A percentile compares a stretch with the other conserved stretches of the same genome.
These are phyloP conservation scores for Minunthozetes semirufus DNA, from an alignment of 2,888 invertebrate species.

Conservation along the genomic window DNA sequence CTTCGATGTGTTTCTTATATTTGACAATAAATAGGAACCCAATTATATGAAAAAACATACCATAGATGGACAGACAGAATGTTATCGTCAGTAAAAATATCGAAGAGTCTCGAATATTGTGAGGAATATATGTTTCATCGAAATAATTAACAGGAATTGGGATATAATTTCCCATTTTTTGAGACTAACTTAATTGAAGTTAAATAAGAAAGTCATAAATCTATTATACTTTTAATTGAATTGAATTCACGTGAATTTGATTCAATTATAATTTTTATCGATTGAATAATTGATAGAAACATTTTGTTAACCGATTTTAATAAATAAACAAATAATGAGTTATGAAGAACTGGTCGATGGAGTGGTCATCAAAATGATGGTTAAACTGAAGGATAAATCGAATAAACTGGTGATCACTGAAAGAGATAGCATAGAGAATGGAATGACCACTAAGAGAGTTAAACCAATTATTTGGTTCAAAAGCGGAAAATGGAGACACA, in stretches of 20 bases:
- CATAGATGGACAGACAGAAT: background rate
- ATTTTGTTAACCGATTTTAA: background rate
- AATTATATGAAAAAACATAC: background rate
- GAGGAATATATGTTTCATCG: background rate
- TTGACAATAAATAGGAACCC: background rate
- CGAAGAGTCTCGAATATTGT: background rate
- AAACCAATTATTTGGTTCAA: constrained; percentile 12
- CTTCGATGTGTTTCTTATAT: background rate
- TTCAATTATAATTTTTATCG: no score
- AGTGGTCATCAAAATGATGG: constrained; percentile 23
- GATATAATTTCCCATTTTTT: no score
- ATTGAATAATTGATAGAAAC: no score
- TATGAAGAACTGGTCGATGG: constrained; percentile 1
- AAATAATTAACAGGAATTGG: background rate
- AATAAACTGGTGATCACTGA: constrained; percentile 9
- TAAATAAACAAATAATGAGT: background rate
- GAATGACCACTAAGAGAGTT: background rate
- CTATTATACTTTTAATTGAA: no score
- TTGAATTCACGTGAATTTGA: no score
- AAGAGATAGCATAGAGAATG: background rate
- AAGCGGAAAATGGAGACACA: background rate
- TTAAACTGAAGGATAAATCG: background rate
- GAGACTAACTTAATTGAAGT: no score
- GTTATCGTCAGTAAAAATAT: background rate
- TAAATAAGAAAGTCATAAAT: no score